These are phyloP conservation scores for Acanthurus leucopareius DNA, from an alignment of 2,797 vertebrate species.

Conservation along the genomic window DNA sequence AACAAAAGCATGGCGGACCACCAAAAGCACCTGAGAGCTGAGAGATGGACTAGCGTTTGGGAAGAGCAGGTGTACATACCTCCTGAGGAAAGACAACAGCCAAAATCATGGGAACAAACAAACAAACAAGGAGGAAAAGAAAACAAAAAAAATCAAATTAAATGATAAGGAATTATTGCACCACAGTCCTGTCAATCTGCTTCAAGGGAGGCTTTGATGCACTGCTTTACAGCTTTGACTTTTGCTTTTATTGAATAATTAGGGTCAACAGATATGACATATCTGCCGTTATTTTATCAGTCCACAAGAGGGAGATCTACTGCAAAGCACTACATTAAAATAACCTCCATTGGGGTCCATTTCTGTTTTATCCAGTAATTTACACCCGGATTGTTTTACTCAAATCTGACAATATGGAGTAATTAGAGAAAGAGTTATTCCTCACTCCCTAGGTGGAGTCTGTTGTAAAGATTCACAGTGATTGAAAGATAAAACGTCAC, in stretches of 20 bases:
- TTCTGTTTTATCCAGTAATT: slow-evolving; percentile 33
- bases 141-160: slow-evolving; percentile 94
- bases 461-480: slow-evolving; percentile 76
- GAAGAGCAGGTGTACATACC: slow-evolving; percentile 95
- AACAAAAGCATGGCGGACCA: slow-evolving; percentile 87
- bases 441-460: slow-evolving; percentile 4
- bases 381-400: slow-evolving; percentile 69
- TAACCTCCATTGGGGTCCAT: slow-evolving; percentile 38
- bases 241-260: background rate
- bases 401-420: slow-evolving; percentile 35
- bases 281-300: slow-evolving; percentile 23
- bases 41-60: slow-evolving; percentile 86
- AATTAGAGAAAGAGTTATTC: slow-evolving; percentile 34
- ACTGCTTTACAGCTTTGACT: slow-evolving; percentile 73
- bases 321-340: slow-evolving; percentile 76
- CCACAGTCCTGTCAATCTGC: slow-evolving; percentile 74
- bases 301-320: slow-evolving; percentile 74
- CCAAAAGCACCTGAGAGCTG: slow-evolving; percentile 88
- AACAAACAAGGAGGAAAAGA: slow-evolving; percentile 90
- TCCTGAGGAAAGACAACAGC: slow-evolving; percentile 99
- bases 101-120: slow-evolving; percentile 98
- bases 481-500: slow-evolving; percentile 28
- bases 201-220: slow-evolving; percentile 71
- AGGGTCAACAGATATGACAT: background rate
- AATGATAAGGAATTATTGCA: slow-evolving; percentile 87